phyloP scores from a whole-genome alignment of 2,888 invertebrate genomes.

The Helicoverpa assulta region DNA sequence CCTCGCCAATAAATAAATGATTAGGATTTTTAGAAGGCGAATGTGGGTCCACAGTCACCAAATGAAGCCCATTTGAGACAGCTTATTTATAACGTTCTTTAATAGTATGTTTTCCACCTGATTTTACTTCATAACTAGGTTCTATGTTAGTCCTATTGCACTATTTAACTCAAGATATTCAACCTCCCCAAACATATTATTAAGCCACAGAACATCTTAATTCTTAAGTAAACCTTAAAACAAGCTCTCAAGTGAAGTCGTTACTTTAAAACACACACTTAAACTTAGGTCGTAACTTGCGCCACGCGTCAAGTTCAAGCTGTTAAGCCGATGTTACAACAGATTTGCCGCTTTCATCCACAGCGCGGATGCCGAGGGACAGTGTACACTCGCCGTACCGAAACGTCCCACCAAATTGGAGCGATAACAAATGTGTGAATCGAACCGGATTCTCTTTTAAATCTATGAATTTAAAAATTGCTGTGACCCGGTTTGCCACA shows the following conservation, averaged over 20 bases:
- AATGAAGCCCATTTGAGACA: too few relatives aligned
- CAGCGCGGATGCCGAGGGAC: constrained; percentile 73
- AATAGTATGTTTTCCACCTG: background rate
- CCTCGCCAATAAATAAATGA: too few relatives aligned
- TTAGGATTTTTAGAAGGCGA: too few relatives aligned
- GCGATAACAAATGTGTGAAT: constrained; percentile 67
- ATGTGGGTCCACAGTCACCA: too few relatives aligned
- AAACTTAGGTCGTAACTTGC: constrained; percentile 59
- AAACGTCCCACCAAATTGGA: constrained; percentile 65
- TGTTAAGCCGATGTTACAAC: constrained; percentile 88
- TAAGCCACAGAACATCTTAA: constrained; percentile 23
- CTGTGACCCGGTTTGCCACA: constrained; percentile 20
- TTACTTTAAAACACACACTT: constrained; percentile 53
- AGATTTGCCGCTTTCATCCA: constrained; percentile 83
- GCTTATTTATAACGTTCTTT: too few relatives aligned
- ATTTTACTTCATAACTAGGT: background rate
- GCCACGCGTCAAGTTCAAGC: constrained; percentile 70
- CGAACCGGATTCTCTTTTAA: constrained; percentile 45
- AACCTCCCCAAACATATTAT: constrained; percentile 35
- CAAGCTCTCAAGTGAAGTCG: constrained; percentile 33
- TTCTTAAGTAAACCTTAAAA: constrained; percentile 49
- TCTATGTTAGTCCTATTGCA: too few relatives aligned
- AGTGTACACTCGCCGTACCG: constrained; percentile 58
- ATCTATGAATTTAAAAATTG: constrained; percentile 53
- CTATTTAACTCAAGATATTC: background rate